Evolutionary conservation across 2,797 vertebrate species (phyloP), one percentile per base, ranked within the genome.

Genomic region (Fringilla coelebs): DNA sequence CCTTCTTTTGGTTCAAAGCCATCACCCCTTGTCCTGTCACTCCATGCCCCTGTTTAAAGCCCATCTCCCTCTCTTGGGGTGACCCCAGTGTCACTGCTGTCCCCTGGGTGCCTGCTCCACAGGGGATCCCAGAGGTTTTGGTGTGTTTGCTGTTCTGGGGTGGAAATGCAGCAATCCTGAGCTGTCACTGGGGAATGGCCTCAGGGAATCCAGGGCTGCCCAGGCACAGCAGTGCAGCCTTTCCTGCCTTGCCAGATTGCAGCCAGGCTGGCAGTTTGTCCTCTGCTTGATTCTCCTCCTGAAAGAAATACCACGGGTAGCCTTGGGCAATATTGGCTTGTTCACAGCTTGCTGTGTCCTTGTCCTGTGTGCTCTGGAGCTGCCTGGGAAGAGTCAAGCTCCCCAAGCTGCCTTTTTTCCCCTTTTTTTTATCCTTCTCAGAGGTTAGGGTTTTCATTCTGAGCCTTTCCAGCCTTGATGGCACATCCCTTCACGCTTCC

Each of bases 401-500:
- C 48, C 43, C 29, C 9, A 17, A 41, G 17, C 32, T 83, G 43
- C 41, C 6, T 58, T 49, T 38, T 21, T 3, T 0, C 0, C 9
- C 1, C 3, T 0, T 6, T 2, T 16, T 63, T 45, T 52, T 15
- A n/a, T 17, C 5, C 9, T 28, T 62, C 41, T 46, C 52, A 29
- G 61, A 80, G 63, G 52, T 79, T 60, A 1, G 36, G 31, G 48
- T 8, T 89, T 82, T 87, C 12, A 4, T 60, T 67, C 75, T 22
- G 66, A 81, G 82, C 60, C 76, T 86, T 41, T 40, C 45, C 2
- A 24, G 92, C 92, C 93, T 49, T 1, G 63, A 32, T 49, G 58
- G 75, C 65, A 28, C 72, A 61, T 85, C 85, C 73, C 91, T 90
- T 70, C 81, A n/a, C 7, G 4, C 93, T 90, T 74, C 1, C 70